Percentiles rank a stretch among this genome's conserved stretches.
phyloP scores from a whole-genome alignment of 1,140 invertebrate genomes.

The Chlorops oryzae region DNA sequence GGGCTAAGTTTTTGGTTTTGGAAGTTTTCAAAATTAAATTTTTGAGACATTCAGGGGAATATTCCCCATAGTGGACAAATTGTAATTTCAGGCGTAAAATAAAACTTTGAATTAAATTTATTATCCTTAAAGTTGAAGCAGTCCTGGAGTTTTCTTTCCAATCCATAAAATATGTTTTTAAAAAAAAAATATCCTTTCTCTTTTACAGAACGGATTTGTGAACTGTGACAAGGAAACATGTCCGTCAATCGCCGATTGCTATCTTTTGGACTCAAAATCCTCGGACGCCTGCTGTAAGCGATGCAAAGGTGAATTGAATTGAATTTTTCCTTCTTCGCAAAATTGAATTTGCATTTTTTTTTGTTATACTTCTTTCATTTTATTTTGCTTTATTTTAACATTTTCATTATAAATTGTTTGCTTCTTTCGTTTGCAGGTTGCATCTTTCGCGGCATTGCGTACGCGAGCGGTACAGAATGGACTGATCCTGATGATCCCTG shows the following conservation, averaged over 20 bases:
- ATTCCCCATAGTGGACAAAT: too few relatives aligned
- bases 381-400: background rate
- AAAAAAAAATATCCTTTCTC: too few relatives aligned
- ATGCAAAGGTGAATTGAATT: slow-evolving; percentile 58
- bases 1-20: too few relatives aligned
- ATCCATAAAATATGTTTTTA: too few relatives aligned
- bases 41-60: too few relatives aligned
- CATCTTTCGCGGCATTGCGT: slow-evolving; percentile 62
- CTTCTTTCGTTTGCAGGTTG: slow-evolving; percentile 59
- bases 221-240: slow-evolving; percentile 61
- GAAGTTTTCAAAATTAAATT: too few relatives aligned
- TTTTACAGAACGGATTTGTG: slow-evolving; percentile 65
- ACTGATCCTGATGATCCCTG: slow-evolving; percentile 64
- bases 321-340: too few relatives aligned
- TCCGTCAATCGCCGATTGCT: slow-evolving; percentile 63
- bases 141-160: too few relatives aligned
- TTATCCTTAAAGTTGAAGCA: too few relatives aligned
- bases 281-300: slow-evolving; percentile 59
- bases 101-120: too few relatives aligned
- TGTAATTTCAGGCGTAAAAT: too few relatives aligned
- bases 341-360: background rate
- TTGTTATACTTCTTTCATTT: background rate
- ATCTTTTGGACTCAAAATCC: slow-evolving; percentile 55
- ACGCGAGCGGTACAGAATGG: slow-evolving; percentile 73
- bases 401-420: background rate